Conservation (phyloP, 2,888 invertebrate species). For the Drosophila imparisetae region DNA sequence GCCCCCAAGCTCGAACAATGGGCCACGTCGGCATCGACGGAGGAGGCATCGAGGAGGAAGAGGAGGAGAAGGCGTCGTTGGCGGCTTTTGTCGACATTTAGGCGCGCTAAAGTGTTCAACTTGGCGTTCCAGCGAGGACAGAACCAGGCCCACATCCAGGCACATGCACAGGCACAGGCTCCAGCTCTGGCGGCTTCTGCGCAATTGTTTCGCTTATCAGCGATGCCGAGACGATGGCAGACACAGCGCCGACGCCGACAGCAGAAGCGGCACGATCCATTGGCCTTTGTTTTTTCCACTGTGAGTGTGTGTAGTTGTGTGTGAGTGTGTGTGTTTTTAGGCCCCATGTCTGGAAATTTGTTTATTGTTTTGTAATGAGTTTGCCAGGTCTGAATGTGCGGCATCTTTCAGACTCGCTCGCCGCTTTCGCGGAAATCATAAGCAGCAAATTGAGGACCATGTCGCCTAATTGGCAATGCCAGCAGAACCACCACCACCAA, state of each 20-base stretch:
- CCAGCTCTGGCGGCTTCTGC: slow-evolving; percentile 54
- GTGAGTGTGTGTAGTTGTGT: slow-evolving; percentile 21
- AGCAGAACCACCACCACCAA: slow-evolving; percentile 3
- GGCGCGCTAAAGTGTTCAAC: slow-evolving; percentile 77
- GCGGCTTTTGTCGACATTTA: slow-evolving; percentile 76
- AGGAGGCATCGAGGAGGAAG: background rate
- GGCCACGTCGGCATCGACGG: slow-evolving; percentile 31
- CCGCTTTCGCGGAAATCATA: slow-evolving; percentile 75
- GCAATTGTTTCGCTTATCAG: slow-evolving; percentile 81
- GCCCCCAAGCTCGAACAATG: slow-evolving; percentile 62
- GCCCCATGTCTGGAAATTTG: slow-evolving; percentile 80
- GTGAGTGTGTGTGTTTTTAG: slow-evolving; percentile 9
- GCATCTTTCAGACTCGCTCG: slow-evolving; percentile 61
- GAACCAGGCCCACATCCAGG: slow-evolving; percentile 14
- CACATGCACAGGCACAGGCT: slow-evolving; percentile 9
- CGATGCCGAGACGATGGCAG: slow-evolving; percentile 73
- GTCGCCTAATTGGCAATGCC: slow-evolving; percentile 73
- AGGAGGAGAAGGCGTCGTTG: slow-evolving; percentile 66
- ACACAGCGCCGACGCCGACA: slow-evolving; percentile 70
- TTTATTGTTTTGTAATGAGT: slow-evolving; percentile 82
- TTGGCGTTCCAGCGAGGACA: slow-evolving; percentile 67
- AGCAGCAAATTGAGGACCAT: slow-evolving; percentile 72
- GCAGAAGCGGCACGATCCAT: slow-evolving; percentile 69
- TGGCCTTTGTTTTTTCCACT: slow-evolving; percentile 57
- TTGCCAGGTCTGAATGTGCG: slow-evolving; percentile 51